Evolutionary conservation across 2,113 vertebrate species (phyloP).

Genomic region (Apistogramma diplotaenia): DNA sequence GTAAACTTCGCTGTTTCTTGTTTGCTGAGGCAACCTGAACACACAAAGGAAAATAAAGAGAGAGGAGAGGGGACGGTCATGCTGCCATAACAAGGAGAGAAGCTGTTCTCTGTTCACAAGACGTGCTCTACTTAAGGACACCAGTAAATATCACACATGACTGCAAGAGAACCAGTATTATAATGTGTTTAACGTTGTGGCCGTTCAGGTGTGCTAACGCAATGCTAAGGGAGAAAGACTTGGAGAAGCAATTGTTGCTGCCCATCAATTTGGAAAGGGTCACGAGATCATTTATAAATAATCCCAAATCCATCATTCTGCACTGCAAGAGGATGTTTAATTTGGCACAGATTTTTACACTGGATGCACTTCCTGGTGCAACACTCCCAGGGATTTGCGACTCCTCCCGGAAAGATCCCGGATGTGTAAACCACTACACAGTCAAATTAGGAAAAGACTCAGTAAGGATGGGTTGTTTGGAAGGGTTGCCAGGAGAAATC

Average conservation of each 20-base stretch:
- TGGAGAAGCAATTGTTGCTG: neutral
- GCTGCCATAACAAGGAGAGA: neutral
- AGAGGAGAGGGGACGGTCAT: neutral
- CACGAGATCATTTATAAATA: neutral
- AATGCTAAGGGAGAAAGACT: neutral
- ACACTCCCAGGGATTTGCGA: neutral
- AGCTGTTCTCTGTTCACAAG: neutral
- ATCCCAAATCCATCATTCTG: neutral
- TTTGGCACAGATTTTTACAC: neutral
- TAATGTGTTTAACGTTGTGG: neutral
- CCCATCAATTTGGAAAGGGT: neutral
- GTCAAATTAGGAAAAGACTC: neutral
- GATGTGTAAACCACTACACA: neutral
- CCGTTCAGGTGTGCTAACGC: neutral
- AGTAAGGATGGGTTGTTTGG: too few species aligned
- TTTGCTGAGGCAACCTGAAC: slow-evolving; percentile 62
- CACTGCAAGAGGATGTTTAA: neutral
- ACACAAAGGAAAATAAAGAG: neutral
- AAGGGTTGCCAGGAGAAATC: too few species aligned
- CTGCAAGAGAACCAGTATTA: neutral
- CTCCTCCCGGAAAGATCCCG: neutral
- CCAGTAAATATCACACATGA: neutral
- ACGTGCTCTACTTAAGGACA: neutral
- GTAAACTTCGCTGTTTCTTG: slow-evolving; percentile 68
- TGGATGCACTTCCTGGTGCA: neutral